Evolutionary conservation across 1,140 invertebrate genomes (phyloP).

Genomic region (Drosophila miranda): DNA sequence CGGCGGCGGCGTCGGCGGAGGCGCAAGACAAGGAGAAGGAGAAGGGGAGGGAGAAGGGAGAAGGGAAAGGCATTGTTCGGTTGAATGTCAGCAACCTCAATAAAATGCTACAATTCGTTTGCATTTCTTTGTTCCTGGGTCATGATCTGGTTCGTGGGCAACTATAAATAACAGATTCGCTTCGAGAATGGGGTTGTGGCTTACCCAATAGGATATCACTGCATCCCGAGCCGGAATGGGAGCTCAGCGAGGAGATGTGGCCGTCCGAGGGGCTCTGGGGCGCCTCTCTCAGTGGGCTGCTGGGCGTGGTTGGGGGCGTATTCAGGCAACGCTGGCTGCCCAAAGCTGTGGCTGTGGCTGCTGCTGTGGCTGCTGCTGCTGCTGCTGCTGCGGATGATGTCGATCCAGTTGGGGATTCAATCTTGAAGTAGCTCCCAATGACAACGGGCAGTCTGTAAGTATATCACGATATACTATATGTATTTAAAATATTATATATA

Average conservation of each 20-base stretch:
- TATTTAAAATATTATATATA: neutral
- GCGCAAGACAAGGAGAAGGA: neutral
- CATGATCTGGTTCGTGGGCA: conserved; percentile 72
- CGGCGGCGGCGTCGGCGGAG: conserved; percentile 12
- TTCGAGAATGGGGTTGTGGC: conserved; percentile 23
- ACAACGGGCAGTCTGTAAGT: conserved; percentile 41
- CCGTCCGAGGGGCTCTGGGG: conserved; percentile 76
- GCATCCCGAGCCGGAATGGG: conserved; percentile 65
- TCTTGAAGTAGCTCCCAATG: conserved; percentile 50
- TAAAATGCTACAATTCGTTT: conserved; percentile 72
- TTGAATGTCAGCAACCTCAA: conserved; percentile 79
- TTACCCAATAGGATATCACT: conserved; percentile 79
- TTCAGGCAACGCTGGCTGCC: conserved; percentile 62
- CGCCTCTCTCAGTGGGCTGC: conserved; percentile 71
- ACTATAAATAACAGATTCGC: conserved; percentile 59
- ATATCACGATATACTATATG: conserved; percentile 7
- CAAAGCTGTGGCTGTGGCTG: conserved; percentile 38
- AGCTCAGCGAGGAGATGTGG: conserved; percentile 76
- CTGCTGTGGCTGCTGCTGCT: conserved; percentile 29
- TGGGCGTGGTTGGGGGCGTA: conserved; percentile 77
- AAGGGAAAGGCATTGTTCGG: conserved; percentile 34
- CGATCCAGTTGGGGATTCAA: conserved; percentile 47
- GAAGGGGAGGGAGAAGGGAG: neutral
- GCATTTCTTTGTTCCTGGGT: conserved; percentile 61
- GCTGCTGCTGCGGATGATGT: conserved; percentile 11